Percentiles rank a stretch among this genome's conserved stretches.
Evolutionary conservation across 2,888 invertebrate genomes (phyloP).

Genomic region (Tenthredo scrophulariae): DNA sequence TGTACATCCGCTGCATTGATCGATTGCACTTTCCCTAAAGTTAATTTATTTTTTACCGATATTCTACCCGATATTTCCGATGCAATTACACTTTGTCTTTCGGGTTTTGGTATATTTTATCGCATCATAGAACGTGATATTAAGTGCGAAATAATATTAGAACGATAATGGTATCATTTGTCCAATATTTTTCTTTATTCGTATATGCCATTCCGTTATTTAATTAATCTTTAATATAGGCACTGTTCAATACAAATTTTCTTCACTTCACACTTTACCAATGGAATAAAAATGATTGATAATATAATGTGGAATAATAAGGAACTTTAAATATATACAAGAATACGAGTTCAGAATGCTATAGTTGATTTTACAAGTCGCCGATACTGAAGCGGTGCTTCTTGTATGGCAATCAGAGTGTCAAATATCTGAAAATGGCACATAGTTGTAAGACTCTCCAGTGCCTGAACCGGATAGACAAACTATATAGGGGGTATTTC

Average conservation of each 20-base stretch:
- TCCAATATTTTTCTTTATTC: background rate
- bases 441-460: background rate
- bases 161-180: background rate
- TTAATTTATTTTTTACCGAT: background rate
- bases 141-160: background rate
- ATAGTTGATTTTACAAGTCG: background rate
- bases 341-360: background rate
- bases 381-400: background rate
- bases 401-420: background rate
- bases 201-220: background rate
- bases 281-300: background rate
- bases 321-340: background rate
- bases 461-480: background rate
- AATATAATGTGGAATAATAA: background rate
- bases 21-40: background rate
- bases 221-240: background rate
- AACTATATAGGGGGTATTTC: background rate
- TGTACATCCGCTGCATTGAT: background rate
- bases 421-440: background rate
- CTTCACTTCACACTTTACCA: background rate
- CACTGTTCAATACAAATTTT: background rate
- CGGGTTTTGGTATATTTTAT: background rate
- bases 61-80: background rate
- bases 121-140: background rate
- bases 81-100: background rate